These are phyloP conservation scores for Holacanthus passer DNA, from an alignment of 2,113 vertebrate species.

Conservation along the genomic window DNA sequence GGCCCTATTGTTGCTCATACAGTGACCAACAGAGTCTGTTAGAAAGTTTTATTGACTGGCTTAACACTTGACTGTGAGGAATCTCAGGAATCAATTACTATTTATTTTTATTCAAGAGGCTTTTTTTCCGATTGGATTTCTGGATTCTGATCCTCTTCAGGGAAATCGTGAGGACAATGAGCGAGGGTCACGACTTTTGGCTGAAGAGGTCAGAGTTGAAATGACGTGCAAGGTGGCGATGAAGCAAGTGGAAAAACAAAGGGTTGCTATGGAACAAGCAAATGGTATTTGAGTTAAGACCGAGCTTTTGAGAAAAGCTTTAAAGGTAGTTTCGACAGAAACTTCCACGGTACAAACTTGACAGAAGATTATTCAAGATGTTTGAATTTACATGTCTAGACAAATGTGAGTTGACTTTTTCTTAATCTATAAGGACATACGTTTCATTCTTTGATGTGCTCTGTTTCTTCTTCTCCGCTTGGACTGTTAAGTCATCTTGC, in stretches of 20 bases:
- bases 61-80: slow-evolving; percentile 63
- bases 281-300: slow-evolving; percentile 61
- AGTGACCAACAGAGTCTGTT: slow-evolving; percentile 74
- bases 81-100: slow-evolving; percentile 57
- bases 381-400: slow-evolving; percentile 46
- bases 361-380: slow-evolving; percentile 55
- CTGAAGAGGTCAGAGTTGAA: slow-evolving; percentile 81
- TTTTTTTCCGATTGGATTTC: slow-evolving; percentile 41
- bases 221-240: slow-evolving; percentile 70
- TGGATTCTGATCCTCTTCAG: slow-evolving; percentile 48
- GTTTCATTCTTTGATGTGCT: slow-evolving; percentile 57
- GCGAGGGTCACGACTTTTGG: slow-evolving; percentile 72
- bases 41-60: slow-evolving; percentile 69
- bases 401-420: slow-evolving; percentile 26
- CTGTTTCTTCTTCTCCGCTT: slow-evolving; percentile 35
- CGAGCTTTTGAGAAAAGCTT: slow-evolving; percentile 48
- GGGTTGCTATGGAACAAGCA: slow-evolving; percentile 67
- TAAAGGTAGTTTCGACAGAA: slow-evolving; percentile 41
- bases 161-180: slow-evolving; percentile 55
- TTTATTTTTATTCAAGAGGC: slow-evolving; percentile 58
- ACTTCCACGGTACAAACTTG: slow-evolving; percentile 36
- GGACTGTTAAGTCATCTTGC: slow-evolving; percentile 32
- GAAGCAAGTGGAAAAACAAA: slow-evolving; percentile 64
- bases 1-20: slow-evolving; percentile 74
- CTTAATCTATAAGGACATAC: slow-evolving; percentile 24